A percentile compares a stretch with the other conserved stretches of the same genome.
Conservation (phyloP, 2,113 vertebrate species). For the Corythornis cristatus region DNA sequence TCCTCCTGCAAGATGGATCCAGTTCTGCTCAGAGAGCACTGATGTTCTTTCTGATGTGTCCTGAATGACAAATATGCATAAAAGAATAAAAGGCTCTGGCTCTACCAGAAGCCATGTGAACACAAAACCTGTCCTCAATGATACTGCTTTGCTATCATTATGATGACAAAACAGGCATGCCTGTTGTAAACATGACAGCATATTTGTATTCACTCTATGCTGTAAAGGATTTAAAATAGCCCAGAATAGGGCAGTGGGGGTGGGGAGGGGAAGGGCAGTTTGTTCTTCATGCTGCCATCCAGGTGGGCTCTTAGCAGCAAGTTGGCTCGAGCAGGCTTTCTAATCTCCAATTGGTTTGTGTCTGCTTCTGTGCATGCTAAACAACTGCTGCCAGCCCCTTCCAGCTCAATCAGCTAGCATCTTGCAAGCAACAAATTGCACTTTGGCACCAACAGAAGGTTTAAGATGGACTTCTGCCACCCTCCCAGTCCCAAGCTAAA, state of each 20-base stretch:
- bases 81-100: not conserved
- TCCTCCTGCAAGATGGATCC: not conserved
- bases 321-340: not conserved
- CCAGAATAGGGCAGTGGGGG: not conserved
- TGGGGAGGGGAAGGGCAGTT: not conserved
- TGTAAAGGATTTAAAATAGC: not conserved
- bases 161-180: not conserved
- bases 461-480: slow-evolving; percentile 68
- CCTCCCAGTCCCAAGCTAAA: slow-evolving; percentile 51
- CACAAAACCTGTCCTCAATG: not conserved
- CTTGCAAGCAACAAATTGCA: slow-evolving; percentile 66
- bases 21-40: not conserved
- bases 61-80: not conserved
- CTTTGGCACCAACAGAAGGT: slow-evolving; percentile 64
- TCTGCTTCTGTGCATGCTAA: slow-evolving; percentile 11
- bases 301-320: slow-evolving; percentile 53
- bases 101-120: not conserved
- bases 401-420: slow-evolving; percentile 34
- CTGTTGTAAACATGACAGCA: not conserved
- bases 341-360: not conserved
- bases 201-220: not conserved
- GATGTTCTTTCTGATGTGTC: not conserved
- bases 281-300: not conserved
- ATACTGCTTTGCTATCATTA: not conserved
- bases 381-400: slow-evolving; percentile 13